Conservation (phyloP, 92 coral and sea anemone species). For the Zoanthus gigantus region DNA sequence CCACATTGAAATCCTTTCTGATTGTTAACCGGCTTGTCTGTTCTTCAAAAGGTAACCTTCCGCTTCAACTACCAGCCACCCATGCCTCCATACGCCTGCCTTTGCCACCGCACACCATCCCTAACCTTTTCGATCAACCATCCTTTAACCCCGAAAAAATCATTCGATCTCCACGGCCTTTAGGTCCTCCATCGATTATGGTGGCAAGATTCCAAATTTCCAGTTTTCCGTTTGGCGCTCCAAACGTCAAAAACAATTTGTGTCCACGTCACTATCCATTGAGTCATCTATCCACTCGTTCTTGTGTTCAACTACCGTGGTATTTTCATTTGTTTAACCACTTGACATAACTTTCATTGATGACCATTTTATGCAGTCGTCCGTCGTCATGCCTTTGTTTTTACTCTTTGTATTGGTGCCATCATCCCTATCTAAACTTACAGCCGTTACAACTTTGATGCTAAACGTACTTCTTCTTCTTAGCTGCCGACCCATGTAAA, state of each 20-base stretch:
- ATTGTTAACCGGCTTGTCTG: too few species aligned
- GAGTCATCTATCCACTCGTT: neutral
- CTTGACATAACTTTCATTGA: neutral
- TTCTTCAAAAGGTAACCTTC: too few species aligned
- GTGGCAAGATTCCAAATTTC: neutral
- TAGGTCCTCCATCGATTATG: too few species aligned
- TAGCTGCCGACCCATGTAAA: constrained; percentile 13
- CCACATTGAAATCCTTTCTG: too few species aligned
- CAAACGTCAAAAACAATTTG: neutral
- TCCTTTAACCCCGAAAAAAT: too few species aligned
- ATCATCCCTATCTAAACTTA: neutral
- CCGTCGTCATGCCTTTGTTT: neutral
- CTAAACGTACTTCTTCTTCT: neutral
- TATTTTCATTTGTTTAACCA: neutral
- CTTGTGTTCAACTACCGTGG: neutral
- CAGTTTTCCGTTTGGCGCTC: neutral
- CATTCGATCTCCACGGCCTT: too few species aligned
- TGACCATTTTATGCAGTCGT: constrained; percentile 1
- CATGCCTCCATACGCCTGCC: too few species aligned
- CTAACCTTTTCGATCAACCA: too few species aligned
- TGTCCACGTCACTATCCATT: neutral
- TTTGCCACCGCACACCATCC: too few species aligned
- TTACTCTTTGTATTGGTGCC: neutral
- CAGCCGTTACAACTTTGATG: neutral
- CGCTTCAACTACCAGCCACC: too few species aligned